Evolutionary conservation across 2,888 invertebrate genomes (phyloP), one percentile per base, ranked within the genome.

Genomic region (Coremacera marginata): DNA sequence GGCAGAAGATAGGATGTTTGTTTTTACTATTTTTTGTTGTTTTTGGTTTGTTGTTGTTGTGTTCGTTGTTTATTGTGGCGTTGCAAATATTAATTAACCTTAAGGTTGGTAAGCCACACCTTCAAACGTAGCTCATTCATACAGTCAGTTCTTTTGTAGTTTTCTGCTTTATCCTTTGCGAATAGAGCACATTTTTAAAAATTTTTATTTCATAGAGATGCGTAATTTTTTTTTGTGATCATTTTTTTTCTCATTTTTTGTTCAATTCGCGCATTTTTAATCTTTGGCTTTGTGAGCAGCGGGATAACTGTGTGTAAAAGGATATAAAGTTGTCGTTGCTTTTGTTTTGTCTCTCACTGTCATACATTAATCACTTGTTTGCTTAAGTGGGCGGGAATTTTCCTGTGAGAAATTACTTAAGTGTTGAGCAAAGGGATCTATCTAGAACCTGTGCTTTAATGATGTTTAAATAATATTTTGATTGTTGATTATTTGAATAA

Each of bases 61-160:
- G 78, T 70, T 62, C 49, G 70, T 44, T 67, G 51, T 77, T 76
- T 79, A 73, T 79, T 75, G 78, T 72, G 72, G 65, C 77, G 77
- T 78, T 63, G 65, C 49, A 77, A 79, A 77, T 77, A 76, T 76
- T 78, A 77, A 77, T 77, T 77, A 77, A 77, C 77, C 77, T 74
- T 60, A 77, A 71, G 70, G 74, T 70, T 70, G 74, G 70, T n/a
- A 49, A 74, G 37, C 77, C 77, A 74, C 73, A 77, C 70, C 65
- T 71, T 60, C 62, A 65, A 25, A 74, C 4, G 63, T 7, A 11
- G 49, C 16, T 55, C 62, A 34, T 19, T 19, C 51, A 60, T 51
- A 68, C 44, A 44, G n/a, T 22, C 14, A 44, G 22, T 51, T 63
- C 7, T 14, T 52, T 57, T 70, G 31, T 31, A 19, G 9, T 57